Percentiles rank a stretch among this genome's conserved stretches.
phyloP scores from a whole-genome alignment of 2,113 vertebrate species.

The Gallinago media region DNA sequence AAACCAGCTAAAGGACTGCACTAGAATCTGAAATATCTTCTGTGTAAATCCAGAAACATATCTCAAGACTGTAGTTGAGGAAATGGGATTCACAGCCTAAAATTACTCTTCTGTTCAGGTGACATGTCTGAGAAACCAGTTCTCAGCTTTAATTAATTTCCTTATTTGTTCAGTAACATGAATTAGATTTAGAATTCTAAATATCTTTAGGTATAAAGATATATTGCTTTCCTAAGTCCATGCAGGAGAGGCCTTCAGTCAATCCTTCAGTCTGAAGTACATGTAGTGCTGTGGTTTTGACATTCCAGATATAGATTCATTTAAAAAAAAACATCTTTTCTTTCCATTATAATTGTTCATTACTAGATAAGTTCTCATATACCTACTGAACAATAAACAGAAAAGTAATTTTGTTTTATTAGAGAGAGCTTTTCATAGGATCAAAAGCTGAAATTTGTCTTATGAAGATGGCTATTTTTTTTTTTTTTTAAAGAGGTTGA shows the following conservation, averaged over 20 bases:
- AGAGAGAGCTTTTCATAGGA: neutral
- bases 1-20: neutral
- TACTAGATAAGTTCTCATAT: neutral
- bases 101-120: neutral
- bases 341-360: neutral
- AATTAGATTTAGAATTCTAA: neutral
- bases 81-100: neutral
- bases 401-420: neutral
- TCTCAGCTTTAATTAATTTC: neutral
- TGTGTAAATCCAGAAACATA: neutral
- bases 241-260: neutral
- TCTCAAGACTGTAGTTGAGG: neutral
- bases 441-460: neutral
- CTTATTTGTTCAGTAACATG: neutral
- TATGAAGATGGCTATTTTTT: neutral
- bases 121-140: neutral
- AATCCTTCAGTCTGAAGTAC: neutral
- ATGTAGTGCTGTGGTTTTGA: neutral
- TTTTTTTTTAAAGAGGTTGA: neutral
- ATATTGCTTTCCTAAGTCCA: neutral
- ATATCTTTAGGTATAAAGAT: neutral
- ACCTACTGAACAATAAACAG: neutral
- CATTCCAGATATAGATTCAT: neutral
- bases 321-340: neutral
- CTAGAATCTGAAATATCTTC: neutral